These are phyloP conservation scores for Phaethornis superciliosus DNA, from an alignment of 2,113 vertebrate genomes.

Conservation along the genomic window DNA sequence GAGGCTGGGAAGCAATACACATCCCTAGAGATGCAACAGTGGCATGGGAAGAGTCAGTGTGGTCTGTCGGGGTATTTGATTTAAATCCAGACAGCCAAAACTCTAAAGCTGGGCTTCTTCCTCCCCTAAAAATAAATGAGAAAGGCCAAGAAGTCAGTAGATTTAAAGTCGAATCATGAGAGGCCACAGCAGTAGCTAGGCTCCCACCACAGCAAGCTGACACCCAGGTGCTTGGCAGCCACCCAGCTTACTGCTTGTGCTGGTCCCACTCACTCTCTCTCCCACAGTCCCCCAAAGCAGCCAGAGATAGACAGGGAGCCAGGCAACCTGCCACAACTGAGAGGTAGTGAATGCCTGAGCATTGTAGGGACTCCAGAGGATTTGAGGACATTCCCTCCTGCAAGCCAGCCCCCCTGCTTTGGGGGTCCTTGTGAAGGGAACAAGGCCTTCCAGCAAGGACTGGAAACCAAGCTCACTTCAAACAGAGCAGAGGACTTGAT, in stretches of 20 bases:
- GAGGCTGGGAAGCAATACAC: background rate
- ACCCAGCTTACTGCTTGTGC: background rate
- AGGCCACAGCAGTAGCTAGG: background rate
- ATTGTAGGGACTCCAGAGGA: background rate
- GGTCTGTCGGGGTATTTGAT: background rate
- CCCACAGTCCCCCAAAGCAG: background rate
- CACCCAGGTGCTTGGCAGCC: background rate
- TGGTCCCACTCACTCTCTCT: background rate
- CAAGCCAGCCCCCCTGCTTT: background rate
- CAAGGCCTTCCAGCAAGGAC: background rate
- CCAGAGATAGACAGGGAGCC: background rate
- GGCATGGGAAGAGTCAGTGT: constrained; percentile 53
- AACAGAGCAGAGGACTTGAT: background rate
- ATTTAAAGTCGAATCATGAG: background rate
- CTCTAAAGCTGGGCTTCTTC: background rate
- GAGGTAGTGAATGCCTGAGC: background rate
- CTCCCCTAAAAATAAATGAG: constrained; percentile 35
- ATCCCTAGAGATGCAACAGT: background rate
- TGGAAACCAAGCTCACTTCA: background rate
- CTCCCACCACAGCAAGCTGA: background rate
- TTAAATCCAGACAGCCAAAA: background rate
- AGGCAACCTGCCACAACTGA: fast-evolving
- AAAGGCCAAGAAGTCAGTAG: constrained; percentile 13
- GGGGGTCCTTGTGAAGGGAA: background rate
- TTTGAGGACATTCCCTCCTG: background rate